Conservation (phyloP, 2,888 invertebrate genomes). For the Tenthredo distinguenda region DNA sequence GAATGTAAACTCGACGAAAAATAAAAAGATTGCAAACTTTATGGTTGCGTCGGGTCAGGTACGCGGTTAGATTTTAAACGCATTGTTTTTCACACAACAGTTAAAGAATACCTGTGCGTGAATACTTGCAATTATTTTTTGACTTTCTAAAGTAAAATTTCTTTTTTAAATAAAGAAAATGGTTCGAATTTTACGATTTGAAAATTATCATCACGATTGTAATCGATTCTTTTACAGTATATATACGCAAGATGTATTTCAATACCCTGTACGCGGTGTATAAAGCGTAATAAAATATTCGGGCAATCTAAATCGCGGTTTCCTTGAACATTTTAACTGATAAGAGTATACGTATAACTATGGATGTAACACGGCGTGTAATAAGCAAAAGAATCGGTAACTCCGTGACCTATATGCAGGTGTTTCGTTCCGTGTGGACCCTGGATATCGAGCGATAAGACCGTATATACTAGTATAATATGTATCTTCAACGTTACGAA, state of each 20-base stretch:
- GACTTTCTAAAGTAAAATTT: too few relatives aligned
- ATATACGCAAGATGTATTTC: not conserved
- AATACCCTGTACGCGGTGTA: not conserved
- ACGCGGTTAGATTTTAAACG: constrained; percentile 5
- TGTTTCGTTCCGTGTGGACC: not conserved
- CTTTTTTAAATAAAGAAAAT: too few relatives aligned
- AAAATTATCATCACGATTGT: too few relatives aligned
- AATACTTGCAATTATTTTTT: too few relatives aligned
- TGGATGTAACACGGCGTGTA: not conserved
- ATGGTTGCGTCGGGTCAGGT: constrained; percentile 52
- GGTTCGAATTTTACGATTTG: too few relatives aligned
- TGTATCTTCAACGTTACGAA: not conserved
- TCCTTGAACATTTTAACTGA: constrained; percentile 1
- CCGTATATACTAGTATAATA: not conserved
- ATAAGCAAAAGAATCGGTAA: not conserved
- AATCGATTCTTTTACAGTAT: too few relatives aligned
- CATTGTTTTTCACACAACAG: not conserved
- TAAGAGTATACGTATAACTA: not conserved
- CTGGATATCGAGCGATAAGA: constrained; percentile 22
- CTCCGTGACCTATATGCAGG: constrained; percentile 34
- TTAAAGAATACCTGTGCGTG: too few relatives aligned
- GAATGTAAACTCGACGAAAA: not conserved
- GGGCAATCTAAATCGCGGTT: not conserved
- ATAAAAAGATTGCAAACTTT: not conserved
- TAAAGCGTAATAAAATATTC: not conserved